phyloP scores from a whole-genome alignment of 2,888 invertebrate genomes.

The Liodrosophila aerea region DNA sequence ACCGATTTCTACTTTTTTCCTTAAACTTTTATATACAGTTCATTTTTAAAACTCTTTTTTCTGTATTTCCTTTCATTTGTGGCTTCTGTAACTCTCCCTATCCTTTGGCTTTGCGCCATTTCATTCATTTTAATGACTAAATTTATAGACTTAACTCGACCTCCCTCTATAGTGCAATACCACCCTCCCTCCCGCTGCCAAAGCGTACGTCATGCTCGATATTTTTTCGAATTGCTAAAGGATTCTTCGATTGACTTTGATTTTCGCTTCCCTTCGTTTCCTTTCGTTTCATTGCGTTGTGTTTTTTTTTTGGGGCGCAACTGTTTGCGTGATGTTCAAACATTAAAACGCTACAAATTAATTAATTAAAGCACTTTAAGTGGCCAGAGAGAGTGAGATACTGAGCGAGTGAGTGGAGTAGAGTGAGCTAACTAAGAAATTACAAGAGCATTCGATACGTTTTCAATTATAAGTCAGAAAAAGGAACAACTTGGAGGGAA shows the following conservation, averaged over 20 bases:
- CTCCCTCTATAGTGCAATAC: too few species aligned
- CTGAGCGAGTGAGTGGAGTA: too few species aligned
- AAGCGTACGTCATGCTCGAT: constrained; percentile 27
- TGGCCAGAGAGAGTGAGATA: constrained; percentile 15
- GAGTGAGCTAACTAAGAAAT: constrained; percentile 35
- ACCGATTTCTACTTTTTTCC: too few species aligned
- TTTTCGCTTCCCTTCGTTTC: too few species aligned
- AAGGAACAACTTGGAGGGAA: not conserved
- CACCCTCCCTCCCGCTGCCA: not conserved
- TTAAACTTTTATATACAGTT: too few species aligned
- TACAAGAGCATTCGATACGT: constrained; percentile 39
- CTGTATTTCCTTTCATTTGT: not conserved
- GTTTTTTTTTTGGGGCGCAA: constrained; percentile 15
- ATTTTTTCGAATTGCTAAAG: constrained; percentile 32
- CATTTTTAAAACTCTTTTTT: not conserved
- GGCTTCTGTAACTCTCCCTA: not conserved
- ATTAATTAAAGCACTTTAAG: constrained; percentile 71
- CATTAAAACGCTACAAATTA: constrained; percentile 72
- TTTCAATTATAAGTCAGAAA: constrained; percentile 36
- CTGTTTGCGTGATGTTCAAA: constrained; percentile 53
- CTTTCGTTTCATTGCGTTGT: constrained; percentile 37
- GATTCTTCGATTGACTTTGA: constrained; percentile 55
- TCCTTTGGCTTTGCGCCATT: constrained; percentile 1
- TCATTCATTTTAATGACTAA: constrained; percentile 35
- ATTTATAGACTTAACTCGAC: constrained; percentile 32